Percentiles rank a stretch among this genome's conserved stretches.
These are phyloP conservation scores for Fukomys damarensis DNA, from an alignment of 2,113 vertebrate species.

Conservation along the genomic window DNA sequence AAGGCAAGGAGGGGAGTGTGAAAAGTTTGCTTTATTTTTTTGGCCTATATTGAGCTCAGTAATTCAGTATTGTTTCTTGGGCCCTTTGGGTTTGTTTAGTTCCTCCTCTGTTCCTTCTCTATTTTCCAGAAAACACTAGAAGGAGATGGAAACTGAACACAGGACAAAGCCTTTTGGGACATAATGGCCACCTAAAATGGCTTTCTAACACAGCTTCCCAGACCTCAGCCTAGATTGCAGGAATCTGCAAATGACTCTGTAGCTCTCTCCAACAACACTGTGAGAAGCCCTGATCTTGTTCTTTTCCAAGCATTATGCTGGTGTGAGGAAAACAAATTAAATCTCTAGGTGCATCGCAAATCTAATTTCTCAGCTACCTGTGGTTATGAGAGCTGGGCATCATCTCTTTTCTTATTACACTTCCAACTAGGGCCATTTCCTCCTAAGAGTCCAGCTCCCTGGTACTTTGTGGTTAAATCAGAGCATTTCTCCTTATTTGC, in stretches of 20 bases:
- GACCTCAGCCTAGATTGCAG: background rate
- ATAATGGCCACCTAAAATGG: background rate
- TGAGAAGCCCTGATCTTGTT: conserved; percentile 56
- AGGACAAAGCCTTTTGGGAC: background rate
- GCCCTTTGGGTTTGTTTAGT: background rate
- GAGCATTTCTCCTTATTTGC: conserved; percentile 46
- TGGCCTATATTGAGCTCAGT: background rate
- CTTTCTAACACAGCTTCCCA: background rate
- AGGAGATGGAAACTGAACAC: background rate
- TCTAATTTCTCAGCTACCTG: conserved; percentile 44
- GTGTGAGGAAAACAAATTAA: conserved; percentile 72
- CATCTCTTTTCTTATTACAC: conserved; percentile 68
- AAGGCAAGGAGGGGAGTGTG: too few species aligned
- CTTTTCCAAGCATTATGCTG: conserved; percentile 46
- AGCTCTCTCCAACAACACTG: background rate
- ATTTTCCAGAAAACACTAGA: background rate
- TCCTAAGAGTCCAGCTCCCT: conserved; percentile 46
- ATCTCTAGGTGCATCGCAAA: conserved; percentile 66
- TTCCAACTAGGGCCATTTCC: conserved; percentile 72
- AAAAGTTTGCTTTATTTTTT: background rate
- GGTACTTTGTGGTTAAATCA: conserved; percentile 37
- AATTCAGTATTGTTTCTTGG: background rate
- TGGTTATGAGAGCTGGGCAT: conserved; percentile 65
- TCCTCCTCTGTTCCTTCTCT: background rate
- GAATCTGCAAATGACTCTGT: background rate